Percentiles rank a stretch among this genome's conserved stretches.
phyloP scores from a whole-genome alignment of 1,140 invertebrate species.

The Eurosta solidaginis region DNA sequence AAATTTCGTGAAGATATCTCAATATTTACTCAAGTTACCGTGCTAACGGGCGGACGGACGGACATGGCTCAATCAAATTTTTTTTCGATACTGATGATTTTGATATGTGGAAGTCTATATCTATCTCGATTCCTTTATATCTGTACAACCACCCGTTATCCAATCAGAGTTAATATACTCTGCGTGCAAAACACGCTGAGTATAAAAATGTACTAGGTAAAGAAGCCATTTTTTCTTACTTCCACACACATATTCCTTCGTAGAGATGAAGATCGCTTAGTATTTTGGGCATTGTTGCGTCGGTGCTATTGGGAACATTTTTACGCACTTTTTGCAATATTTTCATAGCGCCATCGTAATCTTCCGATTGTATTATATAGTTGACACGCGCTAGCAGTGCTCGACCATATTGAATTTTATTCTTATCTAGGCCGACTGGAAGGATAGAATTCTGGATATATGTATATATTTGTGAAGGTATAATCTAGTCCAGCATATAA shows the following conservation, averaged over 20 bases:
- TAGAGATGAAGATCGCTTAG: conserved; percentile 47
- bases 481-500: too few species aligned
- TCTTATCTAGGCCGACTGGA: conserved; percentile 44
- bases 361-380: conserved; percentile 45
- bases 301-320: conserved; percentile 39
- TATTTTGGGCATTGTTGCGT: conserved; percentile 45
- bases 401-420: conserved; percentile 47
- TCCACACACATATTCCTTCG: conserved; percentile 33
- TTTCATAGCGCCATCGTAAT: conserved; percentile 42
- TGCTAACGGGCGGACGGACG: too few species aligned
- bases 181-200: too few species aligned
- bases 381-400: conserved; percentile 45
- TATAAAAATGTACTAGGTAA: too few species aligned
- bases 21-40: too few species aligned
- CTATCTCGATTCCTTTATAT: too few species aligned
- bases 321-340: conserved; percentile 47
- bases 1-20: too few species aligned
- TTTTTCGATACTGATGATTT: too few species aligned
- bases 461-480: not conserved
- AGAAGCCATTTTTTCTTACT: conserved; percentile 36
- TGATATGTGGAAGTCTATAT: too few species aligned
- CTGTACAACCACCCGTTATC: too few species aligned
- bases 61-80: too few species aligned
- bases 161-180: too few species aligned
- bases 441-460: not conserved